These are phyloP conservation scores for Cyprinodon brontotheroides DNA, from an alignment of 2,113 vertebrate genomes.

Conservation along the genomic window DNA sequence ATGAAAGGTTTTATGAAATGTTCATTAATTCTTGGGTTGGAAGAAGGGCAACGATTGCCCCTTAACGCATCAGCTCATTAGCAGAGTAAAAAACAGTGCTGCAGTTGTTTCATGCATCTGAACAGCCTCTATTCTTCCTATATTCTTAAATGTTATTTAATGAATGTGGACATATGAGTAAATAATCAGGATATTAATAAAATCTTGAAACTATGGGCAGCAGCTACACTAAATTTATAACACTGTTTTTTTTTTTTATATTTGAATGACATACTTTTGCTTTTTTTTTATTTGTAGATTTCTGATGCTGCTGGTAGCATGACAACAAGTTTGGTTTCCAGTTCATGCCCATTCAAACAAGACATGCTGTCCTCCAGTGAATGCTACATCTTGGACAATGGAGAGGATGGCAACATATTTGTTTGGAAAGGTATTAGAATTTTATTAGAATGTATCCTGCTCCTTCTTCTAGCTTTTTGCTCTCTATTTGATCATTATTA, in stretches of 20 bases:
- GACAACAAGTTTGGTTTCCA: slow-evolving; percentile 57
- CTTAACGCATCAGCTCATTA: too few species aligned
- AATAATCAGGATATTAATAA: too few species aligned
- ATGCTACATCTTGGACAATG: slow-evolving; percentile 80
- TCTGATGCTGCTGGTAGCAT: slow-evolving; percentile 76
- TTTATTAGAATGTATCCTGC: not conserved
- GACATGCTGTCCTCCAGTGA: slow-evolving; percentile 64
- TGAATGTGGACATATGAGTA: too few species aligned
- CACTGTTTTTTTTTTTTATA: not conserved
- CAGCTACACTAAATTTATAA: not conserved
- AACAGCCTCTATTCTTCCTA: too few species aligned
- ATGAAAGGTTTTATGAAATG: too few species aligned
- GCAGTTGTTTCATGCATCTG: too few species aligned
- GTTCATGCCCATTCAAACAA: slow-evolving; percentile 76
- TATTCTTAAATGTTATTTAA: too few species aligned
- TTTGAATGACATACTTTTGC: not conserved
- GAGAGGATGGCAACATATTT: slow-evolving; percentile 66
- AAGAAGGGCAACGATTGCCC: too few species aligned
- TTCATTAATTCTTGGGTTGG: too few species aligned
- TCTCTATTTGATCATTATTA: slow-evolving; percentile 2
- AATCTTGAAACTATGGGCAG: too few species aligned
- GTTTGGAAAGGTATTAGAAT: slow-evolving; percentile 81
- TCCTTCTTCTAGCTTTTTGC: not conserved
- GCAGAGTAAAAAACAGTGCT: too few species aligned
- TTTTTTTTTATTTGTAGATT: slow-evolving; percentile 57